Conservation (phyloP, 2,113 vertebrate genomes). For the Myxocyprinus asiaticus region DNA sequence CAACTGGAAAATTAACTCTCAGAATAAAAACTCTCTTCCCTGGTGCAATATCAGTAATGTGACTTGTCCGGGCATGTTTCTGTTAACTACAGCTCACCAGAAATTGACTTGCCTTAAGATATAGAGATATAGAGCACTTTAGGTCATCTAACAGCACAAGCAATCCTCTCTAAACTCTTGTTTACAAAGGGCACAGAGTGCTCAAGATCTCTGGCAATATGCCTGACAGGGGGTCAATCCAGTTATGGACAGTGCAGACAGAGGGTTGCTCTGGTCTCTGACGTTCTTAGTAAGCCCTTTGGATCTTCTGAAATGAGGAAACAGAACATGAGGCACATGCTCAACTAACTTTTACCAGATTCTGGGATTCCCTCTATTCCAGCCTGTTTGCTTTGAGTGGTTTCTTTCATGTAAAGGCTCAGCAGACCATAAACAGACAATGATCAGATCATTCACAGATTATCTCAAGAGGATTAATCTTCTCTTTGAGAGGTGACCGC, state of each 20-base stretch:
- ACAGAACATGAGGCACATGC: slow-evolving; percentile 23
- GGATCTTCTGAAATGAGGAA: slow-evolving; percentile 22
- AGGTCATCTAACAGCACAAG: neutral
- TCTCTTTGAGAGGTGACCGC: neutral
- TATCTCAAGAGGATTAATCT: slow-evolving; percentile 33
- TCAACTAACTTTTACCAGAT: neutral
- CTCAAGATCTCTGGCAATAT: slow-evolving; percentile 17
- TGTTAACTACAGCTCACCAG: slow-evolving; percentile 4
- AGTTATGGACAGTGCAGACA: slow-evolving; percentile 30
- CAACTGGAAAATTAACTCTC: neutral
- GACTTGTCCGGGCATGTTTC: slow-evolving; percentile 5
- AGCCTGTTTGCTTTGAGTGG: neutral
- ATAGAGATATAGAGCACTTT: slow-evolving; percentile 1
- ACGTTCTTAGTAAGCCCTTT: neutral
- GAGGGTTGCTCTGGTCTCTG: slow-evolving; percentile 3
- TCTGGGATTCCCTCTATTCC: neutral
- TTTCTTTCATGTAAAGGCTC: neutral
- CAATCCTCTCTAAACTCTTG: neutral
- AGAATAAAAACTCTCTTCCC: neutral
- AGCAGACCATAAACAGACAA: neutral
- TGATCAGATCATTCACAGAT: slow-evolving; percentile 43
- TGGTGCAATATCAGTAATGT: neutral
- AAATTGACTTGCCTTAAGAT: neutral
- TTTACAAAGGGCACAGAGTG: neutral
- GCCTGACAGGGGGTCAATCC: slow-evolving; percentile 28